Conservation (phyloP, 2,888 invertebrate genomes). For the Pterostichus niger region DNA sequence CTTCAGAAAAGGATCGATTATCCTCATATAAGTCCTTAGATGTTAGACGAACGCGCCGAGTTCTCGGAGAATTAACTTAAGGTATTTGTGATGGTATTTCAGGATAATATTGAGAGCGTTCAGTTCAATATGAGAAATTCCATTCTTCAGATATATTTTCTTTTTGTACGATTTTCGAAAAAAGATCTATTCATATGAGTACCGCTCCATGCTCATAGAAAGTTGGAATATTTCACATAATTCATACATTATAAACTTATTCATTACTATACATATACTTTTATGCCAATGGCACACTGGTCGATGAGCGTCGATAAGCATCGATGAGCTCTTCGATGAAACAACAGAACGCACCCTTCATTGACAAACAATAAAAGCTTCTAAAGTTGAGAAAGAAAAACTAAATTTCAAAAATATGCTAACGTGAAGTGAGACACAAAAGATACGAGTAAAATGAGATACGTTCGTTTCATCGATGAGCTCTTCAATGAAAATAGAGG, state of each 20-base stretch:
- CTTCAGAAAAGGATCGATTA: slow-evolving; percentile 18
- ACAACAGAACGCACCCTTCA: too few species aligned
- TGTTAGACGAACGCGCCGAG: neutral
- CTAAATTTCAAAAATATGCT: too few species aligned
- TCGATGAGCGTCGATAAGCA: too few species aligned
- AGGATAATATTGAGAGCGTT: slow-evolving; percentile 31
- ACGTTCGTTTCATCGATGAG: too few species aligned
- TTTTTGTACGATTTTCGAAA: slow-evolving; percentile 15
- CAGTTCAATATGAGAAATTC: slow-evolving; percentile 45
- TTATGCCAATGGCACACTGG: too few species aligned
- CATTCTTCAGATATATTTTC: slow-evolving; percentile 5
- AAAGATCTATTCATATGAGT: slow-evolving; percentile 15
- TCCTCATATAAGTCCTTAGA: slow-evolving; percentile 10
- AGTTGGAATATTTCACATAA: neutral
- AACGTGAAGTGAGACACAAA: too few species aligned
- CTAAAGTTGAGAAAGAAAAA: too few species aligned
- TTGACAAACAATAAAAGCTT: too few species aligned
- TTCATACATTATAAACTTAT: neutral
- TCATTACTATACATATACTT: too few species aligned
- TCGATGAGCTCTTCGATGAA: too few species aligned
- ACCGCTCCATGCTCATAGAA: neutral
- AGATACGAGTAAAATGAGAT: too few species aligned
- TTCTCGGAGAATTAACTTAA: slow-evolving; percentile 12
- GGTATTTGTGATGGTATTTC: slow-evolving; percentile 32
- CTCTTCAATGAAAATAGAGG: too few species aligned